phyloP scores from a whole-genome alignment of 2,113 vertebrate species.

The Craseonycteris thonglongyai region DNA sequence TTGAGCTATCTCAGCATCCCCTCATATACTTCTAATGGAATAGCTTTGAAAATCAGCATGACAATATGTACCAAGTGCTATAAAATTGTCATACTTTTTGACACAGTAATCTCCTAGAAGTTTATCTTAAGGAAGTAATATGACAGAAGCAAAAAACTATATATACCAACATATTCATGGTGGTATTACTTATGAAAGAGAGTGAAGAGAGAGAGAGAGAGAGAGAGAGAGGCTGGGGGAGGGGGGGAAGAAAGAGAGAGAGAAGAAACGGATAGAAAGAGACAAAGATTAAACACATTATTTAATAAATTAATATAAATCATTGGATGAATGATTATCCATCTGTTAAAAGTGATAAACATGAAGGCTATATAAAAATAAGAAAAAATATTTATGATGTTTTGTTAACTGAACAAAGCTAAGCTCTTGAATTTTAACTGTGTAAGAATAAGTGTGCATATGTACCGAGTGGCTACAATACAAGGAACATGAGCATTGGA shows the following conservation, averaged over 20 bases:
- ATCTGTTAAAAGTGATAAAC: neutral
- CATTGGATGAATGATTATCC: neutral
- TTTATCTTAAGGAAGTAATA: conserved; percentile 16
- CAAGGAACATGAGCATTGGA: neutral
- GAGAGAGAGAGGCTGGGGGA: neutral
- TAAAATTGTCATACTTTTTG: neutral
- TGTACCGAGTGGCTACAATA: neutral
- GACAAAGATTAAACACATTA: neutral
- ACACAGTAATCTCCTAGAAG: neutral
- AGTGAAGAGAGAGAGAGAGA: neutral
- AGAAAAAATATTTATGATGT: neutral
- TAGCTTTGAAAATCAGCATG: neutral
- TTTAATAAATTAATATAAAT: conserved; percentile 14
- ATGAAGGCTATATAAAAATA: neutral
- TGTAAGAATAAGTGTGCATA: neutral
- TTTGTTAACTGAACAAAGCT: neutral
- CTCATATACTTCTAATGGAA: neutral
- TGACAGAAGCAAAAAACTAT: neutral
- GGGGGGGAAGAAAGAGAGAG: neutral
- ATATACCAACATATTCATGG: neutral
- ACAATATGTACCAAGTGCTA: neutral
- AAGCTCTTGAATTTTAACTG: neutral
- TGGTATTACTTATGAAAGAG: neutral
- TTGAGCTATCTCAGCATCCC: no score
- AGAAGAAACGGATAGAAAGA: neutral